phyloP scores from a whole-genome alignment of 1,140 invertebrate species.

The Globodera ellingtonae region DNA sequence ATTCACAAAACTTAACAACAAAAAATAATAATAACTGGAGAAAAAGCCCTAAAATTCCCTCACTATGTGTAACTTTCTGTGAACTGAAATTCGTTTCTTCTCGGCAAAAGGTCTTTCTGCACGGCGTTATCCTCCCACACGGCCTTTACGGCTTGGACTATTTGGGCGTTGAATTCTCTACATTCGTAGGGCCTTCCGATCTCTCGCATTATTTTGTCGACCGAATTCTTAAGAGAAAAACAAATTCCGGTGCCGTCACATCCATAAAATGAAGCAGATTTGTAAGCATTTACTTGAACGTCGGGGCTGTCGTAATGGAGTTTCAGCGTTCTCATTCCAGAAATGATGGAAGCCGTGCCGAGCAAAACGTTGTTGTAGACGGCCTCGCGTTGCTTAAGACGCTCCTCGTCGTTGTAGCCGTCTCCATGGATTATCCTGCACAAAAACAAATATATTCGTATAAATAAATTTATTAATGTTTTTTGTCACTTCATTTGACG shows the following conservation, averaged over 20 bases:
- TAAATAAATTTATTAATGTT: conserved; percentile 5
- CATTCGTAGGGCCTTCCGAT: not conserved
- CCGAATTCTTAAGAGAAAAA: not conserved
- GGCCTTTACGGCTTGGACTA: not conserved
- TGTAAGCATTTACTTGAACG: not conserved
- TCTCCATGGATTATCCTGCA: conserved; percentile 84
- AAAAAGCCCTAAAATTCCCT: conserved; percentile 75
- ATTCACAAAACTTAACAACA: conserved; percentile 68
- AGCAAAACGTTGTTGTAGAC: conserved; percentile 81
- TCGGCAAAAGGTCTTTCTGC: conserved; percentile 18
- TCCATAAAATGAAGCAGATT: too few relatives aligned
- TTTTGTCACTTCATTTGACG: conserved; percentile 46
- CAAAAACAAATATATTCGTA: not conserved
- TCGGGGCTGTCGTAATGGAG: not conserved
- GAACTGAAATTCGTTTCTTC: conserved; percentile 22
- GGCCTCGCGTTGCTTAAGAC: conserved; percentile 84
- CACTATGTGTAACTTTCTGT: conserved; percentile 19
- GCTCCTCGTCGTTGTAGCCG: conserved; percentile 87
- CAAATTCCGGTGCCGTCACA: too few relatives aligned
- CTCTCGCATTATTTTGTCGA: conserved; percentile 8
- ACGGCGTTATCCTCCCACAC: conserved; percentile 14
- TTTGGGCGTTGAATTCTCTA: not conserved
- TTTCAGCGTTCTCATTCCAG: conserved; percentile 31
- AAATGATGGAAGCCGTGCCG: conserved; percentile 39
- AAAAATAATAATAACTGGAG: not conserved